A percentile compares a stretch with the other conserved stretches of the same genome.
Evolutionary conservation across 1,140 invertebrate genomes (phyloP).

Genomic region (Zaprionus gabonicus): DNA sequence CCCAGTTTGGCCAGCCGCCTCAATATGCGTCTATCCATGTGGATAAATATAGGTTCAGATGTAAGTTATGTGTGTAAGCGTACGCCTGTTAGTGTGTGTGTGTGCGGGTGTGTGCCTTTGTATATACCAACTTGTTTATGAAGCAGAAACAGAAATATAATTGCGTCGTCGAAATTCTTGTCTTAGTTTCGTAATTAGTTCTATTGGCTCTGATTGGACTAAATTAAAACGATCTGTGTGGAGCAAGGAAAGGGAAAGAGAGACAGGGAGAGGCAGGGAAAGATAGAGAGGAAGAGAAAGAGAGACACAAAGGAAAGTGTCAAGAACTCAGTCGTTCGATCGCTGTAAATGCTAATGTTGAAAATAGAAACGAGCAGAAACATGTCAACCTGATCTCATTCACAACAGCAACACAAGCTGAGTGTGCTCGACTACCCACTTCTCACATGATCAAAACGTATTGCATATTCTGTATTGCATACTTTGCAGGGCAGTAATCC

Average conservation of each 20-base stretch:
- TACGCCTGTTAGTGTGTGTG: slow-evolving; percentile 6
- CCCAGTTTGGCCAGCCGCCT: slow-evolving; percentile 62
- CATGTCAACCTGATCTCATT: slow-evolving; percentile 20
- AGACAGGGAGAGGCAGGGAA: background rate
- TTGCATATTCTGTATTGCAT: no score
- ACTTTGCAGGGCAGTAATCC: no score
- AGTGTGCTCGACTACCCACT: no score
- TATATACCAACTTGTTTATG: slow-evolving; percentile 59
- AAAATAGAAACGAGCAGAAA: background rate
- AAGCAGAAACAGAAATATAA: slow-evolving; percentile 66
- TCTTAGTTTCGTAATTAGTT: slow-evolving; percentile 72
- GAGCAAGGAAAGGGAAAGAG: background rate
- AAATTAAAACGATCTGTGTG: slow-evolving; percentile 65
- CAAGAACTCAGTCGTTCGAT: background rate
- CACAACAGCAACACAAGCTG: background rate
- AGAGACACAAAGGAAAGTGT: background rate
- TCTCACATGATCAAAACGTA: no score
- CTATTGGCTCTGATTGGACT: slow-evolving; percentile 75
- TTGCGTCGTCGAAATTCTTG: slow-evolving; percentile 62
- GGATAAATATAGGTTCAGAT: slow-evolving; percentile 31
- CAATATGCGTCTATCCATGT: slow-evolving; percentile 28
- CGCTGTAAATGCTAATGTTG: slow-evolving; percentile 40
- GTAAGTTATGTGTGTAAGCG: slow-evolving; percentile 12
- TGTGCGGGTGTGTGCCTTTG: slow-evolving; percentile 7
- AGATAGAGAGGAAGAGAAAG: background rate